Evolutionary conservation across 2,113 vertebrate genomes (phyloP), one percentile per base, ranked within the genome.

Genomic region (Piprites chloris): DNA sequence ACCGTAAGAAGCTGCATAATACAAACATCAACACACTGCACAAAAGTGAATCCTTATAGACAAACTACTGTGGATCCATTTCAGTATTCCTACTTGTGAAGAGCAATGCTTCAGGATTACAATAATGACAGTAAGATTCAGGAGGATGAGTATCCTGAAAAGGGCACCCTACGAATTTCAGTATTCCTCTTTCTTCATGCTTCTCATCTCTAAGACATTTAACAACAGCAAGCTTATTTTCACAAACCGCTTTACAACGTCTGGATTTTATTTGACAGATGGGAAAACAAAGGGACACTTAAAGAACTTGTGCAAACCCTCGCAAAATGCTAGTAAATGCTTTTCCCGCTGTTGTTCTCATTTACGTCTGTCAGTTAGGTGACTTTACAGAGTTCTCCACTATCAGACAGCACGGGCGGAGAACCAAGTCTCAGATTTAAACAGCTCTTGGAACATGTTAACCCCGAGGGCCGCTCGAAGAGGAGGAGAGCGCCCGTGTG

Each of bases 41-140:
- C 5, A 52, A 62, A 80, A 69, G 24, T 3, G 2, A 68, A 37
- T 28, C 46, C 26, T 78, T 53, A 56, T 30, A 74, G 37, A 77
- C 15, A 62, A 49, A 82, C 24, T 46, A 27, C 7, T n/a, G 15
- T 3, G 1, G 35, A 69, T 66, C 37, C 18, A n/a, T 61, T 53
- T 85, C 37, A 41, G 9, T 39, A 59, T 47, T 77, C 14, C 66
- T 22, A 41, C 44, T 23, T 26, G 59, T 2, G 21, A 80, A 69
- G 30, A 76, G 30, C 44, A 81, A 41, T 19, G 20, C 22, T 85
- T 62, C 35, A 72, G 42, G 58, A 28, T 16, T 32, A 72, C 18
- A 39, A 7, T 12, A 44, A 35, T 1, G 17, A 69, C 0, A 41
- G 44, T 0, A 41, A 19, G 11, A 63, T 65, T 66, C 33, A 11